Evolutionary conservation across 2,797 vertebrate species (phyloP).

Genomic region (Alouatta caraya): DNA sequence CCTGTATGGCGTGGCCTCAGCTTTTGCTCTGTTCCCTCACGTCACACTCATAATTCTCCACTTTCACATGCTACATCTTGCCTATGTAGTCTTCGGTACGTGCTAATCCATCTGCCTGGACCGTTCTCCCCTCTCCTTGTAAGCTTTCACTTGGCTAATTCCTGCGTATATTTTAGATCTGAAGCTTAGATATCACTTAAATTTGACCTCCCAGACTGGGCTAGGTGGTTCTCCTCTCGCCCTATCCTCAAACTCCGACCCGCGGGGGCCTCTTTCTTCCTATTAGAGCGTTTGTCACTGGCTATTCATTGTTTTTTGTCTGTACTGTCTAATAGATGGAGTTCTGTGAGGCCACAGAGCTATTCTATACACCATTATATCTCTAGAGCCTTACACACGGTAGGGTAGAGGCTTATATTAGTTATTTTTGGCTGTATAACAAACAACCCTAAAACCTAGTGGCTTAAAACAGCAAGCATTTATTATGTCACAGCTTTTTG

Average conservation of each 20-base stretch:
- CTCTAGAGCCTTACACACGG: neutral
- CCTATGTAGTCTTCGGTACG: neutral
- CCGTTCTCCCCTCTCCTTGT: neutral
- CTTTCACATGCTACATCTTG: neutral
- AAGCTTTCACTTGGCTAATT: neutral
- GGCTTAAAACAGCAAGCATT: neutral
- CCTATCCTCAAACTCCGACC: neutral
- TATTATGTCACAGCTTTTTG: neutral
- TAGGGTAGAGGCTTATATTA: neutral
- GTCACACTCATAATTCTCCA: neutral
- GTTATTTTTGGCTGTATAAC: neutral
- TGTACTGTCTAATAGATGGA: neutral
- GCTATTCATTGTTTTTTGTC: neutral
- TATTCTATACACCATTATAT: neutral
- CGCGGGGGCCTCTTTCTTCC: neutral
- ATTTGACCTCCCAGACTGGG: neutral
- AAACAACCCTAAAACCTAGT: neutral
- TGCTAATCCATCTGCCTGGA: neutral
- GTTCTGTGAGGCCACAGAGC: neutral
- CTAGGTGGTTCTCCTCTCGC: neutral
- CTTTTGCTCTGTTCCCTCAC: neutral
- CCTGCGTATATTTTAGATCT: neutral
- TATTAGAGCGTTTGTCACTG: neutral
- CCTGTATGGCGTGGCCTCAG: neutral
- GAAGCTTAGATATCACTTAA: neutral